Evolutionary conservation across 2,888 invertebrate species (phyloP).

Genomic region (Nymphalis c-album): DNA sequence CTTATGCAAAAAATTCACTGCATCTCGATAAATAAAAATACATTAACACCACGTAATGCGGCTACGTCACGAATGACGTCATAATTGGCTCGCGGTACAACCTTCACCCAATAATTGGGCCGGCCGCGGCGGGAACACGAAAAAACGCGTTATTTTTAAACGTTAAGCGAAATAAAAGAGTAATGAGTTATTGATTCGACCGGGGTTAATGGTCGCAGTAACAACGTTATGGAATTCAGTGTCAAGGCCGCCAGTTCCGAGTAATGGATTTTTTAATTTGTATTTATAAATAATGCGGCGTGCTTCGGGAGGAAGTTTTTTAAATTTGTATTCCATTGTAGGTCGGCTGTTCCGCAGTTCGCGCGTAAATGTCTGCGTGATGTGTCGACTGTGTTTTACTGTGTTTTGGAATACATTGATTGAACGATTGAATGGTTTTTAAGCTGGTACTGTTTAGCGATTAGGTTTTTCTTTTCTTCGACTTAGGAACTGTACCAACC

Average conservation of each 20-base stretch:
- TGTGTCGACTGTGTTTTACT: not conserved
- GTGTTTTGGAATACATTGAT: not conserved
- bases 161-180: slow-evolving; percentile 62
- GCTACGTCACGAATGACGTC: slow-evolving; percentile 44
- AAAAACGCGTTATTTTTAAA: slow-evolving; percentile 61
- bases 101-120: slow-evolving; percentile 61
- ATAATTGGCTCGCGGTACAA: slow-evolving; percentile 49
- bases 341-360: not conserved
- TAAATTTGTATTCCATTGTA: slow-evolving; percentile 8
- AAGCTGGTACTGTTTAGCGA: not conserved
- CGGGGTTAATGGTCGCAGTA: slow-evolving; percentile 52
- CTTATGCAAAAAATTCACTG: slow-evolving; percentile 33
- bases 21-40: slow-evolving; percentile 41
- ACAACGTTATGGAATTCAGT: slow-evolving; percentile 49
- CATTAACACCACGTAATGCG: slow-evolving; percentile 41
- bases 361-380: not conserved
- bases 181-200: slow-evolving; percentile 62
- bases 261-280: slow-evolving; percentile 44
- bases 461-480: too few relatives aligned
- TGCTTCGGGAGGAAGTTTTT: slow-evolving; percentile 20
- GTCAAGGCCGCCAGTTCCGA: slow-evolving; percentile 50
- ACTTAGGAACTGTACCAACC: too few relatives aligned
- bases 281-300: slow-evolving; percentile 27
- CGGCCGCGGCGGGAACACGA: slow-evolving; percentile 51
- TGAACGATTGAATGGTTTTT: not conserved